phyloP scores from a whole-genome alignment of 1,140 invertebrate genomes.

The Euwallacea similis region DNA sequence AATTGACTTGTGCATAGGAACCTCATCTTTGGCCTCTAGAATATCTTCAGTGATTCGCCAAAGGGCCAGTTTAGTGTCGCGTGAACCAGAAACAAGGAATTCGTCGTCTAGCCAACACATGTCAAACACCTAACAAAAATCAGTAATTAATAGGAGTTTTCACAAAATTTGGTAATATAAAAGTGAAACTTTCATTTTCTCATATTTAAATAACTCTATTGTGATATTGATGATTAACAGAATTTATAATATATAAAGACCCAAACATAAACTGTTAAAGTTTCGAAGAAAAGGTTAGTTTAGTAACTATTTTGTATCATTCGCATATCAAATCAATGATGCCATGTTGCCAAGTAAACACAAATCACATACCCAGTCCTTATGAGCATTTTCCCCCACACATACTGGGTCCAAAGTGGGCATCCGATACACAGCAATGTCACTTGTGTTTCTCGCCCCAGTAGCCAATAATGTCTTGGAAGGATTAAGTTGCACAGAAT shows the following conservation, averaged over 20 bases:
- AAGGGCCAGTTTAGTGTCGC: slow-evolving; percentile 82
- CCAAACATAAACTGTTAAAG: not conserved
- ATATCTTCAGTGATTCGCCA: slow-evolving; percentile 69
- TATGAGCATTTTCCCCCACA: slow-evolving; percentile 89
- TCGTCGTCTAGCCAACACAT: slow-evolving; percentile 96
- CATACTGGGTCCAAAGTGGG: slow-evolving; percentile 93
- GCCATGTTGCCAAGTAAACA: not conserved
- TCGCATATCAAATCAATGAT: no score
- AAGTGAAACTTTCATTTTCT: not conserved
- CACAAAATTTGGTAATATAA: not conserved
- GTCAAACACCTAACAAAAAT: slow-evolving; percentile 68
- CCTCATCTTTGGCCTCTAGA: slow-evolving; percentile 53
- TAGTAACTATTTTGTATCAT: no score
- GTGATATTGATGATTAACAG: not conserved
- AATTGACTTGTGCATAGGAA: slow-evolving; percentile 63
- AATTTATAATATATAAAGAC: not conserved
- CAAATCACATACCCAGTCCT: slow-evolving; percentile 75
- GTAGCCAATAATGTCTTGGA: slow-evolving; percentile 88
- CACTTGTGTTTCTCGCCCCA: slow-evolving; percentile 87
- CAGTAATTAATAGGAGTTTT: slow-evolving; percentile 3
- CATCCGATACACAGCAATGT: slow-evolving; percentile 89
- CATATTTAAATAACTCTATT: not conserved
- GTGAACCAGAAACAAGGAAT: slow-evolving; percentile 89
- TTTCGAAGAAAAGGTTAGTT: no score
- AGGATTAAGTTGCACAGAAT: slow-evolving; percentile 93